A percentile compares a stretch with the other conserved stretches of the same genome.
Evolutionary conservation across 2,113 vertebrate species (phyloP).

Genomic region (Micromys minutus): DNA sequence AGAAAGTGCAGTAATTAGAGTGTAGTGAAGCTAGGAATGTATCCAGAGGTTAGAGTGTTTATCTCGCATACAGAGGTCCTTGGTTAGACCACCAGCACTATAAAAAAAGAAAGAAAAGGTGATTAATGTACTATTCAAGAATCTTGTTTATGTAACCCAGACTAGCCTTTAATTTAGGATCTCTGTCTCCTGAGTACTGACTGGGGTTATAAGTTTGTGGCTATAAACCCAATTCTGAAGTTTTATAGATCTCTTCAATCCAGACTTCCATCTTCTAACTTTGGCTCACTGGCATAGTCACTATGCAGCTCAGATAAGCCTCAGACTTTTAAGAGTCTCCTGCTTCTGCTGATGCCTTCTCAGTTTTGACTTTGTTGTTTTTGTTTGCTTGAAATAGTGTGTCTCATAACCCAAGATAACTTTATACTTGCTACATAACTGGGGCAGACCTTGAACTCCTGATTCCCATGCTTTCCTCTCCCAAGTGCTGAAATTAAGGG

Average conservation of each 20-base stretch:
- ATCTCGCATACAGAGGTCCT: too few species aligned
- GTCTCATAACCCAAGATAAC: not conserved
- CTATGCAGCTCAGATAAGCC: not conserved
- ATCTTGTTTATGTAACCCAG: not conserved
- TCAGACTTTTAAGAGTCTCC: not conserved
- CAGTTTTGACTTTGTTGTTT: not conserved
- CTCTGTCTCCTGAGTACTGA: not conserved
- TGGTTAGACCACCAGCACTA: not conserved
- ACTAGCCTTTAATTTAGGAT: not conserved
- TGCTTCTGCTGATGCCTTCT: not conserved
- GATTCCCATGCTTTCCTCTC: not conserved
- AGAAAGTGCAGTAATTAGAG: conserved; percentile 53
- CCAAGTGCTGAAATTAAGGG: not conserved
- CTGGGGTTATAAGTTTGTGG: not conserved
- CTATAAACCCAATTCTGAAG: not conserved
- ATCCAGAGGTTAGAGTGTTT: not conserved
- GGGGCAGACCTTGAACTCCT: not conserved
- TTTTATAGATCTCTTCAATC: not conserved
- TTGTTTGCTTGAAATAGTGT: not conserved
- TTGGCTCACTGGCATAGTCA: not conserved
- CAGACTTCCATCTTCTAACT: not conserved
- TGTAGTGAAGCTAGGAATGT: not conserved
- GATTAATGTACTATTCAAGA: not conserved
- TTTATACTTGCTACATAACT: not conserved
- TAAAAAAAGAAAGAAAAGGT: not conserved